Percentiles rank a stretch among this genome's conserved stretches.
Conservation (phyloP, 2,113 vertebrate species). For the Narcine bancroftii region DNA sequence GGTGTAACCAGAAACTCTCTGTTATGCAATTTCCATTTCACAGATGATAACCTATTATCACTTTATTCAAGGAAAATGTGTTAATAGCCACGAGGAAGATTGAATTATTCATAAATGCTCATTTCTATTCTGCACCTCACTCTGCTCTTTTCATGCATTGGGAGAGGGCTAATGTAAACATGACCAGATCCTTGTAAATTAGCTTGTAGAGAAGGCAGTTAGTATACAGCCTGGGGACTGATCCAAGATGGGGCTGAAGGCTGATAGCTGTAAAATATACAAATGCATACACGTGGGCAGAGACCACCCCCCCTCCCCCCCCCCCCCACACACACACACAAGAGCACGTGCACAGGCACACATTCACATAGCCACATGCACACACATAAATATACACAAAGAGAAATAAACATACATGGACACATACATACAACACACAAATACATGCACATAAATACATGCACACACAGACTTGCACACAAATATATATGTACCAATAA, state of each 20-base stretch:
- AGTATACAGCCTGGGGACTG: constrained; percentile 97
- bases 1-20: constrained; percentile 97
- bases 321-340: background rate
- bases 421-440: background rate
- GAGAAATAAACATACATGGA: background rate
- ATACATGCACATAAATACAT: no score
- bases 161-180: constrained; percentile 99
- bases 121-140: constrained; percentile 85
- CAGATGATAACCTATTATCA: constrained; percentile 99
- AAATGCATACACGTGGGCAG: background rate
- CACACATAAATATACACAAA: background rate
- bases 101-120: constrained; percentile 99
- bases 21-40: constrained; percentile 99
- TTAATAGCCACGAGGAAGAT: constrained; percentile 98
- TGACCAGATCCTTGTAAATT: constrained; percentile 99
- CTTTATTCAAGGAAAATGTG: constrained; percentile 99
- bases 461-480: background rate
- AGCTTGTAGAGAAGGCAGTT: constrained; percentile 99
- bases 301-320: no score
- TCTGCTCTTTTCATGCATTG: constrained; percentile 93
- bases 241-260: constrained; percentile 84
- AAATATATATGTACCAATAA: background rate
- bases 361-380: background rate
- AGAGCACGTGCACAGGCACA: background rate
- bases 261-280: constrained; percentile 82